A percentile compares a stretch with the other conserved stretches of the same genome.
These are phyloP conservation scores for Pterocles gutturalis DNA, from an alignment of 2,113 vertebrate genomes.

Conservation along the genomic window DNA sequence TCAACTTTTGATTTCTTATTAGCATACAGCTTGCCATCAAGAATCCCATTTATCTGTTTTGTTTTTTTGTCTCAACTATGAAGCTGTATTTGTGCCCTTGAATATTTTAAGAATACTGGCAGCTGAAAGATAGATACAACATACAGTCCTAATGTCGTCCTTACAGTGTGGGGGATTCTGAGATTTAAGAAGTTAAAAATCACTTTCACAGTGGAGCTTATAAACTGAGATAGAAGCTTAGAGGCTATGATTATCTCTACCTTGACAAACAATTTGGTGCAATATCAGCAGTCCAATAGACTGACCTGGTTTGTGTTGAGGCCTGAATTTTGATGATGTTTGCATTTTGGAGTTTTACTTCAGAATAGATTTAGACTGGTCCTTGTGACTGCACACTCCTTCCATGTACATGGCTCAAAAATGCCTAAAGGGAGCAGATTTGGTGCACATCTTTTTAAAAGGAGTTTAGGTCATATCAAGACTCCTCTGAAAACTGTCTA, in stretches of 20 bases:
- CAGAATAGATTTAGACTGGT: not conserved
- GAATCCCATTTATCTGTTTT: not conserved
- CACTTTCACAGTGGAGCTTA: not conserved
- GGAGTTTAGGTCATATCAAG: not conserved
- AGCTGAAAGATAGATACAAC: not conserved
- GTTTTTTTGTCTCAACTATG: not conserved
- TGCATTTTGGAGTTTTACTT: not conserved
- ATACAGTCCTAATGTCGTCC: not conserved
- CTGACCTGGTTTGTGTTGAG: not conserved
- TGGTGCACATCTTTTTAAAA: not conserved
- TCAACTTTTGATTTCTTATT: not conserved
- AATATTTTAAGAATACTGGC: not conserved
- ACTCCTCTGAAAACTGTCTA: not conserved
- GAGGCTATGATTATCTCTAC: conserved; percentile 3
- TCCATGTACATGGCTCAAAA: not conserved
- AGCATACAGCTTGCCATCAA: not conserved
- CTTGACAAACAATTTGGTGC: not conserved
- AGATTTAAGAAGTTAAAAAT: conserved; percentile 18
- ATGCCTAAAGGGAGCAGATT: not conserved
- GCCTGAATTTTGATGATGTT: not conserved
- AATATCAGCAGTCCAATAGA: not conserved
- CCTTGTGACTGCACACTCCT: not conserved
- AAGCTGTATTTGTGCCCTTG: not conserved
- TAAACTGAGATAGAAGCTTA: conserved; percentile 10
- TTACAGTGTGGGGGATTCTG: conserved; percentile 11